These are phyloP conservation scores for Scaptomyza flava DNA, from an alignment of 2,888 invertebrate genomes.

Conservation along the genomic window DNA sequence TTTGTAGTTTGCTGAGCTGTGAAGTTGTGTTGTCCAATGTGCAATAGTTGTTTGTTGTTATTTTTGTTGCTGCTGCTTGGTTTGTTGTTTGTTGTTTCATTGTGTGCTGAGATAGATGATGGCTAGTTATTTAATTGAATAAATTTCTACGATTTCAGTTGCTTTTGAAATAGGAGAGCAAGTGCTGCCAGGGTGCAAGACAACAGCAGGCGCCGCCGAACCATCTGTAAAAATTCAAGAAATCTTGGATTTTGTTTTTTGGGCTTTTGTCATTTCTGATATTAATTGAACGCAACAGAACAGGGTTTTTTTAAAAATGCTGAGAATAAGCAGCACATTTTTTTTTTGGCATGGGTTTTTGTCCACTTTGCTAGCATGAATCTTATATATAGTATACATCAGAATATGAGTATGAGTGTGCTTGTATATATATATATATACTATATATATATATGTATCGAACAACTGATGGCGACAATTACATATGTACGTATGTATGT, in stretches of 20 bases:
- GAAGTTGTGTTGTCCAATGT: constrained; percentile 37
- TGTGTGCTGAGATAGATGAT: constrained; percentile 18
- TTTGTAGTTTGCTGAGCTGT: constrained; percentile 15
- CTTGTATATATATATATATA: background rate
- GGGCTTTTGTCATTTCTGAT: constrained; percentile 23
- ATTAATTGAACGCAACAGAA: constrained; percentile 51
- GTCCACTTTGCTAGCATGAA: constrained; percentile 57
- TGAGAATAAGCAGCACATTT: constrained; percentile 30
- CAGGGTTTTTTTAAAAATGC: constrained; percentile 25
- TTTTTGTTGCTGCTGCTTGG: constrained; percentile 11
- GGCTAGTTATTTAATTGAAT: constrained; percentile 31
- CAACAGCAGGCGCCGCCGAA: constrained; percentile 79
- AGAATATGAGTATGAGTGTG: constrained; percentile 11
- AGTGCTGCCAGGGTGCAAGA: constrained; percentile 76
- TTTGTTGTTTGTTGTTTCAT: constrained; percentile 23
- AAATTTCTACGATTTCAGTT: constrained; percentile 28
- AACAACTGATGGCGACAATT: constrained; percentile 26
- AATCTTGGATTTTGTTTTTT: constrained; percentile 56
- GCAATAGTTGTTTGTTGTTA: constrained; percentile 33
- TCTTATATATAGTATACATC: constrained; percentile 39
- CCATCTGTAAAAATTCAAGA: constrained; percentile 81
- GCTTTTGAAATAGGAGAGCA: constrained; percentile 73
- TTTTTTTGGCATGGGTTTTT: constrained; percentile 22
- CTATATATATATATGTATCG: constrained; percentile 1
- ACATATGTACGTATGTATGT: constrained; percentile 22